Evolutionary conservation across 2,797 vertebrate genomes (phyloP).

Genomic region (Garrulus glandarius): DNA sequence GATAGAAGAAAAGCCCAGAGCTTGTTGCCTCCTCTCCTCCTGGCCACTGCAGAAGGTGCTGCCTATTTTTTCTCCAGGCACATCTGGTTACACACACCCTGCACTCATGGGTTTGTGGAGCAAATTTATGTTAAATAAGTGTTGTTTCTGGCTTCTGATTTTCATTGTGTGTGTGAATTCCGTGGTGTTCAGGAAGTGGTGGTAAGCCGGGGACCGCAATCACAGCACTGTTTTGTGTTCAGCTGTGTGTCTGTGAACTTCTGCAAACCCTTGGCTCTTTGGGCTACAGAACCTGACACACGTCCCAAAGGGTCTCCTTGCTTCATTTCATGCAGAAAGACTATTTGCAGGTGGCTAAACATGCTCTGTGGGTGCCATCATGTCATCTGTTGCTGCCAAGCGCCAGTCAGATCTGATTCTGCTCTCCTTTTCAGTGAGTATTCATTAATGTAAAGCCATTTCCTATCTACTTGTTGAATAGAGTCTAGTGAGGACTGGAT

Average conservation of each 20-base stretch:
- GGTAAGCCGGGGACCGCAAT: constrained; percentile 29
- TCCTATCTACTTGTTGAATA: background rate
- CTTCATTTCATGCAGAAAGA: background rate
- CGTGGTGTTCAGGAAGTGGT: constrained; percentile 44
- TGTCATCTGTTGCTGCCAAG: background rate
- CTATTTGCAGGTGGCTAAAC: background rate
- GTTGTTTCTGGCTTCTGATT: constrained; percentile 41
- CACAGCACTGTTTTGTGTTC: background rate
- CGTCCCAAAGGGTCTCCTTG: background rate
- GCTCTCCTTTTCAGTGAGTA: background rate
- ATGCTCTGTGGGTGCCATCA: background rate
- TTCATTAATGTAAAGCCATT: background rate
- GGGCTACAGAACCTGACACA: background rate
- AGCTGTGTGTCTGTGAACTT: background rate
- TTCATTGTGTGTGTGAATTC: background rate
- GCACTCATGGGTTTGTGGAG: background rate
- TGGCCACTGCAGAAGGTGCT: background rate
- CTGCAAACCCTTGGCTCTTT: background rate
- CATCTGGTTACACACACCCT: background rate
- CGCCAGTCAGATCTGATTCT: background rate
- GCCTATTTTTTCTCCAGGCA: background rate
- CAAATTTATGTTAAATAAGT: background rate
- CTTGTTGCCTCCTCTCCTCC: background rate
- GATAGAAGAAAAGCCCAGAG: background rate
- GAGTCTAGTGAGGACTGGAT: background rate